Evolutionary conservation across 2,888 invertebrate species (phyloP), one percentile per base, ranked within the genome.

Genomic region (Oxycera nigricornis): DNA sequence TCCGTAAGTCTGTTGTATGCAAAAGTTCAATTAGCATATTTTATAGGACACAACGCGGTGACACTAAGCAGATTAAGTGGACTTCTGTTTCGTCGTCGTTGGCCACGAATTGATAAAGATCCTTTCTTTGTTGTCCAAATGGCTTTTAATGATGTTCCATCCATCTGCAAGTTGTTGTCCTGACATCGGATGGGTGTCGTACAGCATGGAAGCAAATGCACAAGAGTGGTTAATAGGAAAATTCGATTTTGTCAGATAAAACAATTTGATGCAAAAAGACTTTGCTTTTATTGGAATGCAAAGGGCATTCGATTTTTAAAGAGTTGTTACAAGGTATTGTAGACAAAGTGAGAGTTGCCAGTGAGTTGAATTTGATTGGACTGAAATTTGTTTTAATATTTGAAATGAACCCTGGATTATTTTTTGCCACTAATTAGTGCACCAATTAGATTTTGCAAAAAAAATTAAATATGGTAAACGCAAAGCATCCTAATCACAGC

Each of bases 11-110:
- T 7, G n/a, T 72, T 70, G 73, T 75, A 75, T 73, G 75, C 74
- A 75, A 73, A 65, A 75, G 74, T 65, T 74, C 77, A 77, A 77
- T 77, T 77, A 77, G 74, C 77, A 77, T 77, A 77, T 75, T 77
- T 77, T 75, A 76, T 72, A 68, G 74, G 73, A 76, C 73, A 52
- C 26, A 28, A 59, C 24, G 22, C 59, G 73, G 68, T 74, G 65
- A 74, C 61, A 61, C 28, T 52, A 46, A 62, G 22, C 28, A 26
- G 50, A 28, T 50, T 35, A 50, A 57, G 62, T 26, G 35, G 39
- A 28, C 50, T 17, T 22, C 59, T 57, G n/a, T 4, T 17, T 35
- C n/a, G 1, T 17, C 28, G 7, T 6, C 68, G 17, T 11, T 20
- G 67, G n/a, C 9, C 20, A 2, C 30, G 35, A 72, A 73, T 62